These are phyloP conservation scores for Eulemur mongoz DNA, from an alignment of 2,797 vertebrate genomes.

Conservation along the genomic window DNA sequence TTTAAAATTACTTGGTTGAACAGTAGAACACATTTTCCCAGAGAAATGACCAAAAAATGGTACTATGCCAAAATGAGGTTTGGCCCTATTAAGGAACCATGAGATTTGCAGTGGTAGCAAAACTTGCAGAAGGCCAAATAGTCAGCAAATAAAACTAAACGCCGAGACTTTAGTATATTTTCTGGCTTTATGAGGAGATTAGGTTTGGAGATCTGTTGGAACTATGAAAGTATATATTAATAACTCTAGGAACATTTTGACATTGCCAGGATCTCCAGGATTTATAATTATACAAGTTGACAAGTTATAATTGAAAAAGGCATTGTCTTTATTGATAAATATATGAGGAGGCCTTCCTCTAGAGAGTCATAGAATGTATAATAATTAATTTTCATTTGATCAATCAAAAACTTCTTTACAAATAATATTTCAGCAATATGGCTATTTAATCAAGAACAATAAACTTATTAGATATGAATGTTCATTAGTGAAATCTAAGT, in stretches of 20 bases:
- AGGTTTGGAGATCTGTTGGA: background rate
- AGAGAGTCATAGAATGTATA: background rate
- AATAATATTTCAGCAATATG: background rate
- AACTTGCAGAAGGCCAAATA: background rate
- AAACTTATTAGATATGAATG: background rate
- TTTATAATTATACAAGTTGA: background rate
- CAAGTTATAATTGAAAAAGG: slow-evolving; percentile 3
- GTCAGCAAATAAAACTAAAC: background rate
- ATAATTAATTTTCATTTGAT: slow-evolving; percentile 1
- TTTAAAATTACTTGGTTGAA: slow-evolving; percentile 29
- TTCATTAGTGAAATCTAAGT: background rate
- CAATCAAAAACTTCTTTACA: background rate
- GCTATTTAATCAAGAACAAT: slow-evolving; percentile 9
- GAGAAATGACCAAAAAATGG: background rate
- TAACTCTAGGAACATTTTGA: slow-evolving; percentile 20
- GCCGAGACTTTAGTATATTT: background rate
- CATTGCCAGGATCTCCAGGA: background rate
- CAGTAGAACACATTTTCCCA: background rate
- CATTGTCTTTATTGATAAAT: slow-evolving; percentile 46
- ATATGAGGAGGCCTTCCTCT: background rate
- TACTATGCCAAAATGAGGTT: slow-evolving; percentile 17
- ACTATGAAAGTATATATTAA: background rate
- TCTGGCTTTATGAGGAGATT: background rate
- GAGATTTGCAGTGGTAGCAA: slow-evolving; percentile 27
- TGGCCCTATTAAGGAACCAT: background rate